Evolutionary conservation across 2,888 invertebrate species (phyloP), one percentile per base, ranked within the genome.

Genomic region (Sclerodermus sp.): DNA sequence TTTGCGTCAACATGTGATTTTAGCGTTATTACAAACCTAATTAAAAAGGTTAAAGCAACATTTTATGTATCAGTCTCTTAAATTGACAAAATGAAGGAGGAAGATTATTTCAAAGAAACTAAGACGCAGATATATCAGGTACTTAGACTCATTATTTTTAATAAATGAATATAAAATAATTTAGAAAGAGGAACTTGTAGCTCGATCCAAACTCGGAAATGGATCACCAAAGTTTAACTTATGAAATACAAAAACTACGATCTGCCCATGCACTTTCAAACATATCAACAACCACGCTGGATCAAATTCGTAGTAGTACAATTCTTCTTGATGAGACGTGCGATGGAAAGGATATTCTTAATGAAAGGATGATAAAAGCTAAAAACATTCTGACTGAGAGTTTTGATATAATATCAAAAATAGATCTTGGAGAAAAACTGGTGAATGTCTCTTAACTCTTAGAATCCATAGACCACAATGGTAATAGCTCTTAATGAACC

Each of bases 1-100:
- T 23, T 23, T 8, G 8, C 8, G 4, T 23, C 3, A 23, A 23
- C 3, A 23, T n/a, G n/a, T n/a, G n/a, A n/a, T n/a, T n/a, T n/a
- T n/a, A n/a, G n/a, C n/a, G n/a, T n/a, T n/a, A n/a, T n/a, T n/a
- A n/a, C n/a, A n/a, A n/a, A n/a, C n/a, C n/a, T n/a, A n/a, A n/a
- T n/a, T n/a, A n/a, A n/a, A n/a, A 58, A 54, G 47, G 36, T 37
- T 1, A 55, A 61, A 16, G 32, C 53, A 13, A 40, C 61, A 51
- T 61, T 51, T 47, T 39, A 45, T 5, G 23, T 15, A n/a, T 30
- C 52, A 18, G 47, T 51, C 15, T 16, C 51, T 5, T 45, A 16
- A 12, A 31, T n/a, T 30, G 16, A 15, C 8, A 23, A 23, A 23
- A 23, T 23, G 23, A 8, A 23, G 3, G 8, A 23, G 23, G 23